Percentiles rank a stretch among this genome's conserved stretches.
Evolutionary conservation across 2,113 vertebrate species (phyloP).

Genomic region (Catagonus wagneri): DNA sequence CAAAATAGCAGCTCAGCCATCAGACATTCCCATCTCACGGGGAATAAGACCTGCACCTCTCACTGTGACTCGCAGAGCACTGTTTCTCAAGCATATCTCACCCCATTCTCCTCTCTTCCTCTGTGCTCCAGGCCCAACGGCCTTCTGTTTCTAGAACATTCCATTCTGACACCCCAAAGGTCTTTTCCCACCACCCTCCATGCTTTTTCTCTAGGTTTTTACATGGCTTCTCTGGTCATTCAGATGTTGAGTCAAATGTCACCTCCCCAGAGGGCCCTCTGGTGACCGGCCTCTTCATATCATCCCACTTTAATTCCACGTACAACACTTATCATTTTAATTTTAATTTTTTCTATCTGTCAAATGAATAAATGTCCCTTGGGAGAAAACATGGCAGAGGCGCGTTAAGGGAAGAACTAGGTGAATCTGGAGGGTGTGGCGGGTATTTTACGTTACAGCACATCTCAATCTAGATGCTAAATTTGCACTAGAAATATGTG

Average conservation of each 20-base stretch:
- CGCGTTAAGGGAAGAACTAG: too few species aligned
- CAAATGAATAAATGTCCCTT: neutral
- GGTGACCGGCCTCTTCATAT: rapidly evolving
- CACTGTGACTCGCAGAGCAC: neutral
- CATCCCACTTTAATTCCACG: neutral
- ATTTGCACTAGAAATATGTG: neutral
- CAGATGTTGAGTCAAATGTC: neutral
- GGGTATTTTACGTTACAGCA: neutral
- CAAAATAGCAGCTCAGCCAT: neutral
- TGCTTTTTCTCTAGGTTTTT: neutral
- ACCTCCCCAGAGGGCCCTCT: neutral
- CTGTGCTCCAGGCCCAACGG: rapidly evolving
- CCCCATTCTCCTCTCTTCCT: neutral
- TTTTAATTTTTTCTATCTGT: neutral
- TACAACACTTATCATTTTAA: neutral
- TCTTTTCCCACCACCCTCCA: neutral
- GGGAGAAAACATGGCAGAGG: neutral
- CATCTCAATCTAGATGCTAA: neutral
- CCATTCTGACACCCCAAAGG: neutral
- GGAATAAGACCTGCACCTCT: neutral
- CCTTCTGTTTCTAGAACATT: slow-evolving; percentile 5
- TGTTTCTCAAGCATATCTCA: neutral
- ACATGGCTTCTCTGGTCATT: neutral
- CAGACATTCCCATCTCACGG: neutral
- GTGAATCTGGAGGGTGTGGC: neutral